Conservation (phyloP, 2,797 vertebrate genomes). For the Liasis olivaceus region DNA sequence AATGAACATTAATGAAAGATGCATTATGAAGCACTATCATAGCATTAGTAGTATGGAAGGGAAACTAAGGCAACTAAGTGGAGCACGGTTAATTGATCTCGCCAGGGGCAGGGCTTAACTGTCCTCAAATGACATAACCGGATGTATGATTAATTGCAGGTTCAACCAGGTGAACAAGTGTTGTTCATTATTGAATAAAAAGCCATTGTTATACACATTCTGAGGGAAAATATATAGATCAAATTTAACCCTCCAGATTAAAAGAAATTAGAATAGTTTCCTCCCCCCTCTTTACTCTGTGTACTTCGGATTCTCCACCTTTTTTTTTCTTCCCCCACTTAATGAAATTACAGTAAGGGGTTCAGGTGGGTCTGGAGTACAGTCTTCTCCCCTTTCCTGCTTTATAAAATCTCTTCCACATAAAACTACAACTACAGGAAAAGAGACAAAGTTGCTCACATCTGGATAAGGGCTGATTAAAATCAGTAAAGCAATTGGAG, state of each 20-base stretch:
- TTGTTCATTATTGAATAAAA: background rate
- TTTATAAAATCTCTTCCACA: background rate
- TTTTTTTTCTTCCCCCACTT: background rate
- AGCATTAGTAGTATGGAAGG: background rate
- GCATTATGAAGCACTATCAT: background rate
- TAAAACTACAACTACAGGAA: background rate
- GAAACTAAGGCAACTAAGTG: constrained; percentile 9
- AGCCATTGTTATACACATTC: background rate
- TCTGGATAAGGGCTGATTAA: constrained; percentile 14
- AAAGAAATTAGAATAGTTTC: background rate
- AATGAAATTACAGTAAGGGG: background rate
- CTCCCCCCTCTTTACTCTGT: too few species aligned
- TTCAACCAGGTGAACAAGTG: constrained; percentile 13
- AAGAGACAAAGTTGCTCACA: background rate
- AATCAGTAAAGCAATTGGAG: constrained; percentile 20
- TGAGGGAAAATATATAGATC: background rate
- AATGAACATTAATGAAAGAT: background rate
- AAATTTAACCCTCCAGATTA: background rate
- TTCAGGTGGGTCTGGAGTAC: background rate
- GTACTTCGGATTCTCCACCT: background rate
- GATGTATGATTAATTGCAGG: background rate
- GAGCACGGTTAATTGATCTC: background rate
- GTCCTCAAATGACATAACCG: background rate
- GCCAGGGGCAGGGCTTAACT: background rate
- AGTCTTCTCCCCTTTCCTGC: too few species aligned